phyloP scores from a whole-genome alignment of 1,140 invertebrate genomes.

The Spodoptera frugiperda region DNA sequence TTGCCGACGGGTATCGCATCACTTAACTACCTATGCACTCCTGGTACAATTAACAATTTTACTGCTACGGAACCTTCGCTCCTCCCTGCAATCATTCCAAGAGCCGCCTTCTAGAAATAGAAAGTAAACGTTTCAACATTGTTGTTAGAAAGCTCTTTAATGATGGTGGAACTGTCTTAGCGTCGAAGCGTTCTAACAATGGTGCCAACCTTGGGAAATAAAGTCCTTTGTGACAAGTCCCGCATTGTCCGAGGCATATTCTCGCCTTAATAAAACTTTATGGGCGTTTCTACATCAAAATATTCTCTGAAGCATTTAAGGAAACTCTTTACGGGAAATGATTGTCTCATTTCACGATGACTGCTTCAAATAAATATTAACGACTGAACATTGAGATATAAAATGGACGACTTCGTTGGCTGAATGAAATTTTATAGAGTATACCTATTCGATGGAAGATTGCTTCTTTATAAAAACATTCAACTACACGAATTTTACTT shows the following conservation, averaged over 20 bases:
- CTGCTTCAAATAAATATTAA: slow-evolving; percentile 46
- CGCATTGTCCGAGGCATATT: slow-evolving; percentile 49
- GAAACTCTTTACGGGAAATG: slow-evolving; percentile 39
- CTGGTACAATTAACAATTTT: slow-evolving; percentile 25
- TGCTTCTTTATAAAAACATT: slow-evolving; percentile 31
- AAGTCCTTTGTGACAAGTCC: slow-evolving; percentile 54
- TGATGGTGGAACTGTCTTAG: slow-evolving; percentile 36
- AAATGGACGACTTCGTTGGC: slow-evolving; percentile 25
- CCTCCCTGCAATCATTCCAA: neutral
- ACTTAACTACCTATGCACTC: slow-evolving; percentile 20
- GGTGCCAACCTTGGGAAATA: slow-evolving; percentile 37
- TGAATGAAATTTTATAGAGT: slow-evolving; percentile 46
- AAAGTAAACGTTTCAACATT: slow-evolving; percentile 9
- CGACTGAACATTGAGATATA: slow-evolving; percentile 36
- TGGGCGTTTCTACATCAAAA: slow-evolving; percentile 40
- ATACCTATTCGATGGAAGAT: slow-evolving; percentile 29
- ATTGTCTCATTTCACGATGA: slow-evolving; percentile 47
- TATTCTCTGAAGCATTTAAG: slow-evolving; percentile 38
- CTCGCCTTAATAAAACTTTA: slow-evolving; percentile 55
- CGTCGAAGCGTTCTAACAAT: slow-evolving; percentile 41
- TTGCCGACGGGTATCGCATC: slow-evolving; percentile 17
- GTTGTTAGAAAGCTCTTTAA: slow-evolving; percentile 35
- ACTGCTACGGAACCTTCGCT: slow-evolving; percentile 17
- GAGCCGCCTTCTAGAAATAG: slow-evolving; percentile 1
- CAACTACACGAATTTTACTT: slow-evolving; percentile 26